Evolutionary conservation across 2,113 vertebrate genomes (phyloP).

Genomic region (Rhynchomys soricoides): DNA sequence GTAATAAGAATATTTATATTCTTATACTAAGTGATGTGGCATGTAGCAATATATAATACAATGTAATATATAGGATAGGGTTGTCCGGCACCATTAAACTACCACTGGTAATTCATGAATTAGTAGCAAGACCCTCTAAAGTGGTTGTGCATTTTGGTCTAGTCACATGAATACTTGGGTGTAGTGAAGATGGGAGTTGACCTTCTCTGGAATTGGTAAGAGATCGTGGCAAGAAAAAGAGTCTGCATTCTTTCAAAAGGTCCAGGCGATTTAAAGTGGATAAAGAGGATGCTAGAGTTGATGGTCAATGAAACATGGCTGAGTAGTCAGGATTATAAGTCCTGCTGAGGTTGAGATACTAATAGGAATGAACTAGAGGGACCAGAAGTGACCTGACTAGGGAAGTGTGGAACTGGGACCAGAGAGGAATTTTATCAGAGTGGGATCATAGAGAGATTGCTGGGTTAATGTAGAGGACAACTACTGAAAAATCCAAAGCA

Average conservation of each 20-base stretch:
- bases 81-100: neutral
- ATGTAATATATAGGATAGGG: neutral
- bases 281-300: neutral
- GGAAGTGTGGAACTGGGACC: neutral
- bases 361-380: neutral
- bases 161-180: neutral
- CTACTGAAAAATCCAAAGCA: neutral
- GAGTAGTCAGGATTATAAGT: neutral
- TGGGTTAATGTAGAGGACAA: neutral
- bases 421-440: neutral
- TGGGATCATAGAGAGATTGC: neutral
- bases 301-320: neutral
- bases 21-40: neutral
- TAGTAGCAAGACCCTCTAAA: neutral
- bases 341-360: neutral
- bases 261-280: neutral
- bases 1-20: neutral
- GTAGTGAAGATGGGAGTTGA: neutral
- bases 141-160: neutral
- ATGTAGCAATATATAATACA: neutral
- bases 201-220: neutral
- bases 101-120: neutral
- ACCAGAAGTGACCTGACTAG: neutral
- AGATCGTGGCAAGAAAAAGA: neutral
- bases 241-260: neutral